Base-by-base conservation (phyloP, 53 echinoderm and acorn worm species). In the Mesocentrotus franciscanus region DNA sequence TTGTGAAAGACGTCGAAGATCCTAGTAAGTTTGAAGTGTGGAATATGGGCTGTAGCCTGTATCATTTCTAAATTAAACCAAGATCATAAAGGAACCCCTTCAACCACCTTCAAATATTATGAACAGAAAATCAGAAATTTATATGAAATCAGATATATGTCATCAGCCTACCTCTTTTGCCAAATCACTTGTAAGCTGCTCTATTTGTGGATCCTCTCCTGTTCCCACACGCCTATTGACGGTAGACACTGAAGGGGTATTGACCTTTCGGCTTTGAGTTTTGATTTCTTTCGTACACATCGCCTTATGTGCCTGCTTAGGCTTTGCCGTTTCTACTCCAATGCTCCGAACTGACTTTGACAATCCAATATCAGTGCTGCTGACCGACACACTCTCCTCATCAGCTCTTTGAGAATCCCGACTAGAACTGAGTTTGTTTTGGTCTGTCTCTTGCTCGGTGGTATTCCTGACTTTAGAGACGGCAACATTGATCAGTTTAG, bases 161-260 rank as follows among this genome's bases (percentile, higher is more conserved):
- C 68, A 26, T 32, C 11, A 66, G 12, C 75, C 78, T 36, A 94
- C 94, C 94, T 94, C 84, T 61, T 84, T 94, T 10, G 36, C 94
- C 34, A 94, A 59, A n/a, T 83, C 60, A 33, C 14, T 60, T 61
- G 35, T 60, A 22, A 94, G 84, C 4, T 58, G 26, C 20, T 94
- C 94, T 24, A 94, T 60, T 18, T 39, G 34, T 59, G 94, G 94
- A 61, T 94, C 94, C 42, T 94, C 94, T 22, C 94, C 94, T 17
- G 94, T 94, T 4, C 58, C 81, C 22, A 61, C 61, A 61, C 94
- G 81, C 62, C 64, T 58, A 61, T 61, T 94, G 94, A 61, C 22
- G 1, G 84, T 94, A 18, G 84, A 30, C 61, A 60, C 10, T 17
- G 83, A 17, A 59, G 42, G 35, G 18, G 94, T 94, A 75, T 94